Conservation (phyloP, 2,113 vertebrate genomes). For the Nymphicus hollandicus region DNA sequence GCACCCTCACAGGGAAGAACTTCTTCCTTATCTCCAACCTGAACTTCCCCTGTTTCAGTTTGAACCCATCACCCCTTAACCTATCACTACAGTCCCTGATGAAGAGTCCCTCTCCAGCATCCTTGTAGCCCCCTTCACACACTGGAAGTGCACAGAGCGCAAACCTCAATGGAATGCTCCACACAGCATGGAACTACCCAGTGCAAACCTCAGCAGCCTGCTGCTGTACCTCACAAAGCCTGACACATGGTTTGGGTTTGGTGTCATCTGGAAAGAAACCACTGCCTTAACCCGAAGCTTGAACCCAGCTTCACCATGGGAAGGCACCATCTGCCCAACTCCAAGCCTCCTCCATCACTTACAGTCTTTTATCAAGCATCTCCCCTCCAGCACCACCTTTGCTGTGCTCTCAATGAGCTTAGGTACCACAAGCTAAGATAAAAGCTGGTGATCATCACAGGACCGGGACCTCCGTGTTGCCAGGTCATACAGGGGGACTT, state of each 20-base stretch:
- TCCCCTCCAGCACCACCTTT: not conserved
- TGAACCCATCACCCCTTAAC: not conserved
- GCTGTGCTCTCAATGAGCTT: not conserved
- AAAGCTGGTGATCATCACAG: not conserved
- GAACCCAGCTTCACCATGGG: not conserved
- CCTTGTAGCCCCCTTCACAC: not conserved
- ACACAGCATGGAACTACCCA: fast-evolving
- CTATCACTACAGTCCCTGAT: not conserved
- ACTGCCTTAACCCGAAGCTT: not conserved
- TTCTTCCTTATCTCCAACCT: not conserved
- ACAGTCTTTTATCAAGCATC: not conserved
- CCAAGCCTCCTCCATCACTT: not conserved
- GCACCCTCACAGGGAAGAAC: not conserved
- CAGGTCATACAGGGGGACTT: not conserved
- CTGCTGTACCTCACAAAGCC: too few relatives aligned
- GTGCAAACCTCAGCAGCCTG: not conserved
- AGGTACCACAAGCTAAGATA: not conserved
- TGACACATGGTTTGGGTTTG: not conserved
- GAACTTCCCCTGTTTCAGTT: not conserved
- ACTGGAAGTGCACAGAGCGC: not conserved
- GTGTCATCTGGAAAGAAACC: not conserved
- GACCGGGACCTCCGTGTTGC: not conserved
- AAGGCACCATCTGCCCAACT: fast-evolving
- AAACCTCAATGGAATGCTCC: not conserved
- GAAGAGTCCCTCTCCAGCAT: not conserved